These are phyloP conservation scores for Homarus gammarus DNA, from an alignment of 2,888 invertebrate genomes.

Conservation along the genomic window DNA sequence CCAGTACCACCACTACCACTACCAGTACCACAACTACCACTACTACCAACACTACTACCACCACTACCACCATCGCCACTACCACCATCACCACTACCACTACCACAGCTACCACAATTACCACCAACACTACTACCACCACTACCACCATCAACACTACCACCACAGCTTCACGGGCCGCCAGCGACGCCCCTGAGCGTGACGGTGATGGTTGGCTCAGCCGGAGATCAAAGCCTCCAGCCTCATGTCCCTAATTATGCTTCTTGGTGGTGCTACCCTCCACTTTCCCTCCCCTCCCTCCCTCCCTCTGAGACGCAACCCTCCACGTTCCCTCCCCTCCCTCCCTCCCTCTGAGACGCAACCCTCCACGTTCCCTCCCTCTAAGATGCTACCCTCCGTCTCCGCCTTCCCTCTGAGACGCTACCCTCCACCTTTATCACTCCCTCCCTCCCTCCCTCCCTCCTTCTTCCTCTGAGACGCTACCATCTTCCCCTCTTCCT, in stretches of 20 bases:
- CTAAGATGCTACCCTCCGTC: background rate
- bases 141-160: too few species aligned
- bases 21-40: background rate
- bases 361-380: background rate
- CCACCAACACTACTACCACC: slow-evolving; percentile 6
- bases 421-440: background rate
- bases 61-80: background rate
- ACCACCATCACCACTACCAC: background rate
- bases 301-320: background rate
- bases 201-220: slow-evolving; percentile 24
- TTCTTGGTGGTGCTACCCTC: slow-evolving; percentile 10
- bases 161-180: background rate
- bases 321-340: background rate
- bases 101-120: background rate
- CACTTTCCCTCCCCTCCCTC: background rate
- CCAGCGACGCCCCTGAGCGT: background rate
- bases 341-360: background rate
- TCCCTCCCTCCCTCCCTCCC: background rate
- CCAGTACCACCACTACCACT: slow-evolving; percentile 17
- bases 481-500: background rate
- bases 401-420: background rate
- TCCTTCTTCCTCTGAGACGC: background rate
- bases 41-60: background rate
- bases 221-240: slow-evolving; percentile 46
- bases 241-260: slow-evolving; percentile 51